Percentiles rank a stretch among this genome's conserved stretches.
phyloP scores from a whole-genome alignment of 2,888 invertebrate species.

The Stenurella melanura region DNA sequence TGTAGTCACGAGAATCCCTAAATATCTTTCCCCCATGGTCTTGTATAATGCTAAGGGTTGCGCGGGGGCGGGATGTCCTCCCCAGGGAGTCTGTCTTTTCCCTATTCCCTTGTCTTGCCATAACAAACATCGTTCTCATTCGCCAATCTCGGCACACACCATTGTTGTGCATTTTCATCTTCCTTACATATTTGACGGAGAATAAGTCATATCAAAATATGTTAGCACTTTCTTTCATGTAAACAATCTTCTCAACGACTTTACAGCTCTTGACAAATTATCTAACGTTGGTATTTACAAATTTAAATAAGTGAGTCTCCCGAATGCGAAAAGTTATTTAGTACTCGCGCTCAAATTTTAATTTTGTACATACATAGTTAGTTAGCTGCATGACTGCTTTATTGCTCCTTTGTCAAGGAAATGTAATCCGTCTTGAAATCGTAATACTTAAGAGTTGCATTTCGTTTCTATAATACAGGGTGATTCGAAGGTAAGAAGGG shows the following conservation, averaged over 20 bases:
- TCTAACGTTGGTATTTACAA: conserved; percentile 17
- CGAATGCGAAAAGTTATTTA: neutral
- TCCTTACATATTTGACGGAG: conserved; percentile 49
- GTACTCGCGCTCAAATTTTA: neutral
- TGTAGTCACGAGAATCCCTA: conserved; percentile 70
- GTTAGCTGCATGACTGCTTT: neutral
- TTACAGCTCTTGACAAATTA: conserved; percentile 54
- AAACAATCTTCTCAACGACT: conserved; percentile 58
- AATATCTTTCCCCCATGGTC: conserved; percentile 70
- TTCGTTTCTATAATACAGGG: too few relatives aligned
- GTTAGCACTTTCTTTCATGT: conserved; percentile 64
- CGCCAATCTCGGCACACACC: conserved; percentile 70
- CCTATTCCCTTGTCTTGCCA: conserved; percentile 72
- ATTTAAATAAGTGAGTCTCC: conserved; percentile 20
- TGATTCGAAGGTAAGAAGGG: too few relatives aligned
- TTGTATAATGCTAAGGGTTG: conserved; percentile 67
- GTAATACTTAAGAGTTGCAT: too few relatives aligned
- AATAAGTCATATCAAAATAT: conserved; percentile 60
- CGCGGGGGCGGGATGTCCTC: conserved; percentile 69
- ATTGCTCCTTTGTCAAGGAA: neutral
- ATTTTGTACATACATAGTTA: neutral
- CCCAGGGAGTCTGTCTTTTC: conserved; percentile 81
- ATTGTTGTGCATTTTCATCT: conserved; percentile 67
- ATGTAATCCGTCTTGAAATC: neutral
- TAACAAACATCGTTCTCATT: conserved; percentile 71